A percentile compares a stretch with the other conserved stretches of the same genome.
phyloP scores from a whole-genome alignment of 2,797 vertebrate species.

The Salmo trutta region DNA sequence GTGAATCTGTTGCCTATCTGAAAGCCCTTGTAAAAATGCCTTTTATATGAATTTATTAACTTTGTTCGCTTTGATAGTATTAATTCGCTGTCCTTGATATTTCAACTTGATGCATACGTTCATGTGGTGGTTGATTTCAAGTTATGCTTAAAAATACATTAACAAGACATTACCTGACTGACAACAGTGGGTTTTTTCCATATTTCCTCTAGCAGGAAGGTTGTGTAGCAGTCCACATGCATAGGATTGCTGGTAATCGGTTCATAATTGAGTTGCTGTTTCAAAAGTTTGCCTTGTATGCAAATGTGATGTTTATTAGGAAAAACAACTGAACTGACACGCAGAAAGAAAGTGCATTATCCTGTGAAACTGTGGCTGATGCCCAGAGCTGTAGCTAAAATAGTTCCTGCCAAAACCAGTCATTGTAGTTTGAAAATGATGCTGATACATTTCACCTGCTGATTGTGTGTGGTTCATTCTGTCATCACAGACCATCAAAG shows the following conservation, averaged over 20 bases:
- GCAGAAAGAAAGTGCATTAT: slow-evolving; percentile 25
- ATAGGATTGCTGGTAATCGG: slow-evolving; percentile 39
- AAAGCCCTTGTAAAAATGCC: slow-evolving; percentile 30
- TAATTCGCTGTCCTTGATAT: slow-evolving; percentile 40
- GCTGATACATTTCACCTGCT: slow-evolving; percentile 25
- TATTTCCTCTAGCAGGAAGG: slow-evolving; percentile 24
- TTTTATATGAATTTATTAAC: slow-evolving; percentile 17
- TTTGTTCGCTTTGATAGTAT: slow-evolving; percentile 4
- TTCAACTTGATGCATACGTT: slow-evolving; percentile 37
- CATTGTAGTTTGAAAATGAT: slow-evolving; percentile 18
- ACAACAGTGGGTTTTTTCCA: slow-evolving; percentile 15
- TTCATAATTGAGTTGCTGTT: slow-evolving; percentile 21
- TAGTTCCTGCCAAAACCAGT: slow-evolving; percentile 13
- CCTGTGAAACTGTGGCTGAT: slow-evolving; percentile 23
- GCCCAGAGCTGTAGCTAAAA: slow-evolving; percentile 37
- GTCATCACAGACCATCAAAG: slow-evolving; percentile 36
- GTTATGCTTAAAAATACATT: slow-evolving; percentile 26
- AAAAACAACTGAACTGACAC: slow-evolving; percentile 11
- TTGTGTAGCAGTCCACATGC: slow-evolving; percentile 36
- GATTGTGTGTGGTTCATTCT: slow-evolving; percentile 34
- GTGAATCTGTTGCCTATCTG: neutral
- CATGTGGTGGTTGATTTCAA: slow-evolving; percentile 28
- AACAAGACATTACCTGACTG: neutral
- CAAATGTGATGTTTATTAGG: slow-evolving; percentile 46
- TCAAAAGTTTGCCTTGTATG: slow-evolving; percentile 29